Percentiles rank a stretch among this genome's conserved stretches.
These are phyloP conservation scores for Zaprionus capensis DNA, from an alignment of 1,140 invertebrate species.

Conservation along the genomic window DNA sequence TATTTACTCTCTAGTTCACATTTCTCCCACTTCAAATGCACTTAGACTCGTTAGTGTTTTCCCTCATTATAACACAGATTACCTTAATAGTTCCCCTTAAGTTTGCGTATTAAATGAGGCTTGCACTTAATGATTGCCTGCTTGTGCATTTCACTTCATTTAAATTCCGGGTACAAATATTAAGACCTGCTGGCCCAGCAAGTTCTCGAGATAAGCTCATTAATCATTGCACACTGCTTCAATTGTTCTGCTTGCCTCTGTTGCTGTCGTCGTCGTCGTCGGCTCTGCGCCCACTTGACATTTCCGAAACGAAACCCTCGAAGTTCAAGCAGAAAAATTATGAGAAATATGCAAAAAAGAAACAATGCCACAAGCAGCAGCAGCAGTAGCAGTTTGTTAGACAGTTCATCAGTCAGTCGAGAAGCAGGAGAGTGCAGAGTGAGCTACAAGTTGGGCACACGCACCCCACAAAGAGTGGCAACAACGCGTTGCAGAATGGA, in stretches of 20 bases:
- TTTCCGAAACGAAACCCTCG: slow-evolving; percentile 38
- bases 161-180: slow-evolving; percentile 35
- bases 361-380: slow-evolving; percentile 6
- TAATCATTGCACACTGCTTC: slow-evolving; percentile 29
- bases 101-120: not conserved
- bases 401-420: slow-evolving; percentile 37
- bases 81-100: not conserved
- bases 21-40: not conserved
- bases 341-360: slow-evolving; percentile 38
- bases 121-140: not conserved
- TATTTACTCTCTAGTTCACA: not conserved
- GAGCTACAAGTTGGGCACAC: slow-evolving; percentile 11
- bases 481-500: slow-evolving; percentile 45
- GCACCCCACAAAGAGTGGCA: slow-evolving; percentile 23
- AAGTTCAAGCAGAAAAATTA: slow-evolving; percentile 46
- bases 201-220: slow-evolving; percentile 33
- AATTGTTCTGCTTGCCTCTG: not conserved
- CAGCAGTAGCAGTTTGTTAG: slow-evolving; percentile 27
- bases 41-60: not conserved
- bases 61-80: not conserved
- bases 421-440: slow-evolving; percentile 3
- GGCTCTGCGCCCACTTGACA: slow-evolving; percentile 33
- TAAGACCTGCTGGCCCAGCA: slow-evolving; percentile 1
- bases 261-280: not conserved
- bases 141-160: slow-evolving; percentile 21